These are phyloP conservation scores for Alligator mississippiensis DNA, from an alignment of 2,113 vertebrate genomes.

Conservation along the genomic window DNA sequence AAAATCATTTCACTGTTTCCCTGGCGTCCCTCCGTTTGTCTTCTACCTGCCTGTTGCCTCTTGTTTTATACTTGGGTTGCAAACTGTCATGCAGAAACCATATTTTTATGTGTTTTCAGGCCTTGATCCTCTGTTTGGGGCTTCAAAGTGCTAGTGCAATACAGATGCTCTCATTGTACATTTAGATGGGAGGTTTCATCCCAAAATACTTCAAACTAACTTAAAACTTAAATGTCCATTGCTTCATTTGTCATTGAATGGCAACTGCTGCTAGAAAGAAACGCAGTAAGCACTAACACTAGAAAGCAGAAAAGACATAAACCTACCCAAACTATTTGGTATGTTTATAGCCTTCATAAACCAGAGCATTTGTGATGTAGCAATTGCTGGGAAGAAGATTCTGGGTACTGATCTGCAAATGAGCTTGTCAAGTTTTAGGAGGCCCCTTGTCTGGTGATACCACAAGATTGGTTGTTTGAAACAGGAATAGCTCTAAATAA, in stretches of 20 bases:
- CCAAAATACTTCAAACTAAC: too few relatives aligned
- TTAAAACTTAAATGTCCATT: too few relatives aligned
- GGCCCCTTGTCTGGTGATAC: neutral
- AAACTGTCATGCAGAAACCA: neutral
- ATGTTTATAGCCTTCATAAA: neutral
- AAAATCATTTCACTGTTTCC: neutral
- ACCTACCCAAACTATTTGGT: neutral
- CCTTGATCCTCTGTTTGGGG: neutral
- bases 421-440: neutral
- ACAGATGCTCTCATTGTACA: neutral
- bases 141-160: neutral
- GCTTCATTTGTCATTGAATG: too few relatives aligned
- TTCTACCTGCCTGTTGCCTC: neutral
- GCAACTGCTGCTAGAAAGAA: too few relatives aligned
- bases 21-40: neutral
- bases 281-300: neutral
- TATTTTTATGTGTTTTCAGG: neutral
- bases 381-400: neutral
- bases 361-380: neutral
- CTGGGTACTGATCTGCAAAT: neutral
- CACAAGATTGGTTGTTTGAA: accelerated
- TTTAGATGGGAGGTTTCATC: too few relatives aligned
- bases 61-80: neutral
- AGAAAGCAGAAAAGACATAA: neutral
- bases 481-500: neutral